Evolutionary conservation across 2,888 invertebrate species (phyloP).

Genomic region (Hybos culiciformis): DNA sequence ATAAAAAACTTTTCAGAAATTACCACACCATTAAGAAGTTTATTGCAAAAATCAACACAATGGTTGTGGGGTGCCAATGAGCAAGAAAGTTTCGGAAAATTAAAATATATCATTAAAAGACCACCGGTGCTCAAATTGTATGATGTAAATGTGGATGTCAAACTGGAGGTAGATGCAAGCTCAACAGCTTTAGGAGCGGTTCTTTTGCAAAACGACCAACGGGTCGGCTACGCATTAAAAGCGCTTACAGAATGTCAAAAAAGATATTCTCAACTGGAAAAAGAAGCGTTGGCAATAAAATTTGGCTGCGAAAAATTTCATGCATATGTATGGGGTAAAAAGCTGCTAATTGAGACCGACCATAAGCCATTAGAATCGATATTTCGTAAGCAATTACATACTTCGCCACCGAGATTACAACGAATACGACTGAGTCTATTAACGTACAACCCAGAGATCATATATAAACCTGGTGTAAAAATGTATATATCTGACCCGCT

Average conservation of each 20-base stretch:
- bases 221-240: no score
- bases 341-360: constrained; percentile 5
- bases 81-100: background rate
- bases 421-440: constrained; percentile 6
- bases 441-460: constrained; percentile 3
- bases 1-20: background rate
- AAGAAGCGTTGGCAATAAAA: constrained; percentile 7
- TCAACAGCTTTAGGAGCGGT: background rate
- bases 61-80: background rate
- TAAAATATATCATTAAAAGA: background rate
- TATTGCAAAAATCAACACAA: background rate
- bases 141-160: background rate
- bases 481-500: constrained; percentile 7
- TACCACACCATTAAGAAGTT: background rate
- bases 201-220: no score
- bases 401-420: constrained; percentile 5
- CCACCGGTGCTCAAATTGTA: background rate
- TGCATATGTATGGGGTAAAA: constrained; percentile 5
- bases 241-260: background rate
- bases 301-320: constrained; percentile 7
- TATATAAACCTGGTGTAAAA: constrained; percentile 1
- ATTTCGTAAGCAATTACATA: constrained; percentile 5
- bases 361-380: constrained; percentile 4
- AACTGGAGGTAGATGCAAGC: background rate
- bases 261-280: background rate